Evolutionary conservation across 2,113 vertebrate species (phyloP).

Genomic region (Oceanodroma tethys): DNA sequence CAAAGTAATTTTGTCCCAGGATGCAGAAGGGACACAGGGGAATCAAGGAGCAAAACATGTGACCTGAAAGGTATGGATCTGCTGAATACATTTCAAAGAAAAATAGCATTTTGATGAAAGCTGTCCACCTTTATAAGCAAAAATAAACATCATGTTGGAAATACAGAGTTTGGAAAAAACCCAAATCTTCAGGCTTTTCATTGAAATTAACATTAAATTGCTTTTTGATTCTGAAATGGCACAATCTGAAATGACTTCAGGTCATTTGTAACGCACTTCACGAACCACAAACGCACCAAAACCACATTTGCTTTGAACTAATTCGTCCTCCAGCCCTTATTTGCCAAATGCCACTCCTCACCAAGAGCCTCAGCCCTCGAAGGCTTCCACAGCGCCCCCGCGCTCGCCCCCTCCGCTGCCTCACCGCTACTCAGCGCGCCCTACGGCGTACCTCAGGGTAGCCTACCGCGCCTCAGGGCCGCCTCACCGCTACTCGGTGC

Average conservation of each 20-base stretch:
- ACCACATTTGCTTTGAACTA: rapidly evolving
- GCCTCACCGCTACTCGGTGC: rapidly evolving
- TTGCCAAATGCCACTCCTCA: neutral
- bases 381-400: rapidly evolving
- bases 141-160: neutral
- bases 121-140: neutral
- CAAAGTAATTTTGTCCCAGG: neutral
- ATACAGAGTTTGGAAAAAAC: neutral
- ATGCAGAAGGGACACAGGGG: neutral
- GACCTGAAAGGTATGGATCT: neutral
- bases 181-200: neutral
- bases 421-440: rapidly evolving
- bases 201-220: neutral
- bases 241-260: neutral
- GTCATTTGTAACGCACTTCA: rapidly evolving
- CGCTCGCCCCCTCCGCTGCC: rapidly evolving
- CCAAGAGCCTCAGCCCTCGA: rapidly evolving
- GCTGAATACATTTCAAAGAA: neutral
- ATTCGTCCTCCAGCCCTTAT: rapidly evolving
- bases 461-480: rapidly evolving
- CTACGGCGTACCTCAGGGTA: rapidly evolving
- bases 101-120: neutral
- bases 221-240: neutral
- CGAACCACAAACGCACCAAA: rapidly evolving
- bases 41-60: rapidly evolving